Conservation (phyloP, 2,888 invertebrate species). For the Sinohyriopsis cumingii region DNA sequence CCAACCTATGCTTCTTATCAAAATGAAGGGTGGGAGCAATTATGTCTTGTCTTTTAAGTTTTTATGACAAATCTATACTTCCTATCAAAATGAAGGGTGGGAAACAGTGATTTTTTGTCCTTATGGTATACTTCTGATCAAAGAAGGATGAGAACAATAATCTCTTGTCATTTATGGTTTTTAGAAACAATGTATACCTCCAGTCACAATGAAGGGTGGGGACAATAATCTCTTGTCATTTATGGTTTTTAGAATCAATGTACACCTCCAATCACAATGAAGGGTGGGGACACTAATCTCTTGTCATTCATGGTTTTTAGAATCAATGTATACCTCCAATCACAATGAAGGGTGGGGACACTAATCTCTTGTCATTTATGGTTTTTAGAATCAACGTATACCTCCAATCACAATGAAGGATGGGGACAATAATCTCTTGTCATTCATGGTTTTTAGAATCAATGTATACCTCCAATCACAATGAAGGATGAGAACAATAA, state of each 20-base stretch:
- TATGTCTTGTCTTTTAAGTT: no score
- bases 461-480: constrained; percentile 47
- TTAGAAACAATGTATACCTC: constrained; percentile 51
- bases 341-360: constrained; percentile 42
- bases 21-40: no score
- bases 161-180: constrained; percentile 4
- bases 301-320: constrained; percentile 28
- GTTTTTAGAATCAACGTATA: constrained; percentile 46
- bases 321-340: constrained; percentile 49
- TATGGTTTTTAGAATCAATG: constrained; percentile 41
- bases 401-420: constrained; percentile 51
- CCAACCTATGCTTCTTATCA: no score
- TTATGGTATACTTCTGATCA: no score
- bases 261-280: constrained; percentile 50
- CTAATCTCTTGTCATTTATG: neutral
- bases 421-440: no score
- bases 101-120: no score
- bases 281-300: constrained; percentile 26
- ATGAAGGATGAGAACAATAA: constrained; percentile 49
- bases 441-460: constrained; percentile 37
- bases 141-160: no score
- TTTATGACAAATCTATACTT: no score
- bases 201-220: constrained; percentile 49
- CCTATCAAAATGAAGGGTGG: no score
- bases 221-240: no score